A percentile compares a stretch with the other conserved stretches of the same genome.
phyloP scores from a whole-genome alignment of 2,113 vertebrate species.

The Tetrax tetrax region DNA sequence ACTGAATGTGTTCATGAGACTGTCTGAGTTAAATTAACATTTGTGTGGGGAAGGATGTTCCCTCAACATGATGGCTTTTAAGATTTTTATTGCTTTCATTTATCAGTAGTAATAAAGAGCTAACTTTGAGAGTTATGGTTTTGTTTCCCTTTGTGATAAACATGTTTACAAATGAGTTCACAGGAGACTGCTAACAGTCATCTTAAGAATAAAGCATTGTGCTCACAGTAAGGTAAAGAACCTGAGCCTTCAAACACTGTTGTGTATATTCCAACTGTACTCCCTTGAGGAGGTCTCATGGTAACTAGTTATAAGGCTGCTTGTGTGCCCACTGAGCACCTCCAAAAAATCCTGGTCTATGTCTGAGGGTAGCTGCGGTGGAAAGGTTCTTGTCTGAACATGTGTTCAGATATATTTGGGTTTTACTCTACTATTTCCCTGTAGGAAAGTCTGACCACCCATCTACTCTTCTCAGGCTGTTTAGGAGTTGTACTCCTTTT shows the following conservation, averaged over 20 bases:
- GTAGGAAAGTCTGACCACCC: background rate
- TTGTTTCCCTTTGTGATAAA: background rate
- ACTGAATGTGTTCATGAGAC: background rate
- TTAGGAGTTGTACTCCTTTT: background rate
- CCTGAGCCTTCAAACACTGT: background rate
- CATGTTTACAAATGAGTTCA: background rate
- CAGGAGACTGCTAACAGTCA: background rate
- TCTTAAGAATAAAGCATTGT: background rate
- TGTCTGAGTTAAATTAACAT: background rate
- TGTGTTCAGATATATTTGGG: background rate
- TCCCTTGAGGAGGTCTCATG: background rate
- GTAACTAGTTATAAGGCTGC: background rate
- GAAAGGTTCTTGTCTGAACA: background rate
- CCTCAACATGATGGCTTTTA: background rate
- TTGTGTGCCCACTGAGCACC: background rate
- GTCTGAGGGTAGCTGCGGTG: background rate
- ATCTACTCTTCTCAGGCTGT: accelerated
- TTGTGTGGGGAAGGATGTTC: background rate
- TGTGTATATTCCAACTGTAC: background rate
- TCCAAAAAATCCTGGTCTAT: background rate
- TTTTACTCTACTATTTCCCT: background rate
- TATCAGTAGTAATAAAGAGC: background rate
- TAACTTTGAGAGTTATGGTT: background rate
- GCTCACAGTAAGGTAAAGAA: background rate
- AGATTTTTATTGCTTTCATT: background rate